Conservation (phyloP, 2,797 vertebrate genomes). For the Peromyscus aztecus region DNA sequence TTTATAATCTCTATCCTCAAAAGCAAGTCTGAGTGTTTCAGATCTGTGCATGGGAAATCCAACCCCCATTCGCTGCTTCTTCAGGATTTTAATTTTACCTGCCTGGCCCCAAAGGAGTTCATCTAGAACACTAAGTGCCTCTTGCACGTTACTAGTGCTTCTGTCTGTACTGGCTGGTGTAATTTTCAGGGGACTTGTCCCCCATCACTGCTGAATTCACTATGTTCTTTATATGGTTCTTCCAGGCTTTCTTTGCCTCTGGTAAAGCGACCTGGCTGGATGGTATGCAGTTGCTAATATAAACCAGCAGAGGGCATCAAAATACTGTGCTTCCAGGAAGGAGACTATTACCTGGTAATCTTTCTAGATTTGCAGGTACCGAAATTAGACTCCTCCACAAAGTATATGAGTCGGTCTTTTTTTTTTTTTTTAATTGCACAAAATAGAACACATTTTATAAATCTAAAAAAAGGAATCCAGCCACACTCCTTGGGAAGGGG, state of each 20-base stretch:
- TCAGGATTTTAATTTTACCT: background rate
- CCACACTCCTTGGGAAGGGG: background rate
- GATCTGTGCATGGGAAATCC: background rate
- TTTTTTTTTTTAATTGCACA: background rate
- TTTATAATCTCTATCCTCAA: background rate
- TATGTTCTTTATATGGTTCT: background rate
- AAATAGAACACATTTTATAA: background rate
- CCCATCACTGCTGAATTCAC: background rate
- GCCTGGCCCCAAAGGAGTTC: background rate
- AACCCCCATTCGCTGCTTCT: background rate
- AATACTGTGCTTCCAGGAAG: background rate
- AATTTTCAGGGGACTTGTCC: background rate
- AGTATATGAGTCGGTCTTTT: background rate
- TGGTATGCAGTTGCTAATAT: background rate
- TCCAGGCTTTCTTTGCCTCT: background rate
- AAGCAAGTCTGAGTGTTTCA: background rate
- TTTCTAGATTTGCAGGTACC: background rate
- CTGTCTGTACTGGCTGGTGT: background rate
- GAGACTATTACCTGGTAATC: background rate
- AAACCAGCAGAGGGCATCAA: conserved; percentile 34
- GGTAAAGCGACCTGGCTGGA: background rate
- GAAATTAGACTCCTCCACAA: background rate
- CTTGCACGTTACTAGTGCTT: background rate
- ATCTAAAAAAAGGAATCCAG: background rate
- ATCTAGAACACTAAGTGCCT: background rate